Evolutionary conservation across 2,113 vertebrate genomes (phyloP).

Genomic region (Chloroceryle aenea): DNA sequence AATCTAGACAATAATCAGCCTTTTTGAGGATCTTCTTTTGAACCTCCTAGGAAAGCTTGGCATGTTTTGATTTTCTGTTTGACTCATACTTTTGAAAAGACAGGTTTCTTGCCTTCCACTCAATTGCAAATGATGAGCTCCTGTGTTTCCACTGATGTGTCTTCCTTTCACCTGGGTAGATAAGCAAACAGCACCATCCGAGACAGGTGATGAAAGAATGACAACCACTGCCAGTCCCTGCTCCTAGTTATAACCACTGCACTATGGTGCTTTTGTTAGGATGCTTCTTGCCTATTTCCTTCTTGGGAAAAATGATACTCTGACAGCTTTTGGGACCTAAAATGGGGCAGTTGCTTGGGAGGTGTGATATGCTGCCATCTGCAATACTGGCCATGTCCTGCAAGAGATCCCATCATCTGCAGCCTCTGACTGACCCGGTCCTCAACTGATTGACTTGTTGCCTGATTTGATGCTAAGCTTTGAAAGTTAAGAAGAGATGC

Average conservation of each 20-base stretch:
- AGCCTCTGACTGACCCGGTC: background rate
- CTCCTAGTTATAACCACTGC: background rate
- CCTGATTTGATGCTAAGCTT: background rate
- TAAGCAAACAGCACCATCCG: background rate
- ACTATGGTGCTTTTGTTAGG: background rate
- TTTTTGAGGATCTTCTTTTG: background rate
- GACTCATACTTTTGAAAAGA: background rate
- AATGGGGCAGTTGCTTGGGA: background rate
- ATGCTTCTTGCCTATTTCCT: background rate
- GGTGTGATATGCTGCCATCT: accelerated
- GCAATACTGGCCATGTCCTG: background rate
- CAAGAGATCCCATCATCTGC: background rate
- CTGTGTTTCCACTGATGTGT: background rate
- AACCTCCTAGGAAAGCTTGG: background rate
- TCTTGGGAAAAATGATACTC: background rate
- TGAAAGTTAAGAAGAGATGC: background rate
- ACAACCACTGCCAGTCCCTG: background rate
- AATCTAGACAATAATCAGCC: background rate
- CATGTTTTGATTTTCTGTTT: background rate
- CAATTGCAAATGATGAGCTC: background rate
- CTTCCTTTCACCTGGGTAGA: background rate
- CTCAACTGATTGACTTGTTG: background rate
- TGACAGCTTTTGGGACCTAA: background rate
- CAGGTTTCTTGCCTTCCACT: background rate
- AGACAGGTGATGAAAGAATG: background rate